A percentile compares a stretch with the other conserved stretches of the same genome.
Conservation (phyloP, 2,113 vertebrate species). For the Vidua chalybeata region DNA sequence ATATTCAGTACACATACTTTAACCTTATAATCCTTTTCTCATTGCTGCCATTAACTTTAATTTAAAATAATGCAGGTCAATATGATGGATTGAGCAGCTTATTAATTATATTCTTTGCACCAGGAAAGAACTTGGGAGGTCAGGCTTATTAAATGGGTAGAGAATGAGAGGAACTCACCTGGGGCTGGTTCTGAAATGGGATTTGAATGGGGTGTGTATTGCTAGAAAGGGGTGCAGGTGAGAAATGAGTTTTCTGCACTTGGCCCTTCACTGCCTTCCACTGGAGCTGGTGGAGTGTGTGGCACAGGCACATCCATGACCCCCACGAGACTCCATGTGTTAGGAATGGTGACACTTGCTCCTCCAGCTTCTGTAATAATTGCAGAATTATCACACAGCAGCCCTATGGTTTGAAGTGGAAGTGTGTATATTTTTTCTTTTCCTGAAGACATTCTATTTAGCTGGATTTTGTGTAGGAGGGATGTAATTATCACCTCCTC, state of each 20-base stretch:
- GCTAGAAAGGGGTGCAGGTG: neutral
- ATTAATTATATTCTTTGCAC: constrained; percentile 42
- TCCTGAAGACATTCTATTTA: neutral
- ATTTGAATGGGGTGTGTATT: neutral
- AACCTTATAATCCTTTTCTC: neutral
- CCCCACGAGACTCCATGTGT: fast-evolving
- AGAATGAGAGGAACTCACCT: constrained; percentile 32
- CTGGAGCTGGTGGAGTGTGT: neutral
- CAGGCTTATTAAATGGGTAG: constrained; percentile 52
- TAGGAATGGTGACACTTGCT: neutral
- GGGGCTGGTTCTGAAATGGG: neutral
- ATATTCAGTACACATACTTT: neutral
- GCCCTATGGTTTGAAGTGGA: neutral
- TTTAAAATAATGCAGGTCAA: constrained; percentile 12
- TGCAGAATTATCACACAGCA: neutral
- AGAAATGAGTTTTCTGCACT: neutral
- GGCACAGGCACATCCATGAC: neutral
- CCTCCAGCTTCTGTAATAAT: neutral
- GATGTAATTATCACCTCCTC: constrained; percentile 1
- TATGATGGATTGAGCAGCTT: neutral
- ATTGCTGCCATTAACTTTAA: constrained; percentile 26
- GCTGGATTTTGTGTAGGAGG: constrained; percentile 12
- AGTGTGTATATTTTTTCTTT: neutral
- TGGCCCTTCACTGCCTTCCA: neutral
- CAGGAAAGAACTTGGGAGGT: constrained; percentile 40